Evolutionary conservation across 2,888 invertebrate genomes (phyloP), one percentile per base, ranked within the genome.

Genomic region (Doris montereyensis): DNA sequence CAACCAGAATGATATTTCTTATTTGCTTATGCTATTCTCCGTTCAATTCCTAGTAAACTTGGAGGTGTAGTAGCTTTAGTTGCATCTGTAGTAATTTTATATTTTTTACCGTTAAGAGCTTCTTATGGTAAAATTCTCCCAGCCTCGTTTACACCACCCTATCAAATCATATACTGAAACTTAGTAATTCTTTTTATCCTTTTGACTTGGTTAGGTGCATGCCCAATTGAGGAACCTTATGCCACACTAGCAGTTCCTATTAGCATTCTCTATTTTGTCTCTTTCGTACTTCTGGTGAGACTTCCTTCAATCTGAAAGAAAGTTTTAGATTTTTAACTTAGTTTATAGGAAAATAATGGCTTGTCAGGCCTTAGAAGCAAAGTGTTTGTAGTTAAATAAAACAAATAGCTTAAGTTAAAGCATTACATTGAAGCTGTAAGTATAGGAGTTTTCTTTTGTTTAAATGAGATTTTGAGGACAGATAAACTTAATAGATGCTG

Each of bases 1-100:
- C 94, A 95, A 93, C 95, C 95, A 68, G 95, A 96, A 94, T 96
- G 95, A 94, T 96, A 96, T 90, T 96, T 95, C 87, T 90, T 96
- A 93, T 95, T 95, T 93, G 95, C 95, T 17, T 95, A 95, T 91
- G 95, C 95, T 24, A 95, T 96, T 93, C 85, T 96, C 87, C 95
- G 95, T 32, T 95, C 95, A 58, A 95, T 96, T 79, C 95, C 95
- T 4, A 95, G 95, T 92, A 95, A 96, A 93, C 89, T 95, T 92
- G 95, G 95, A 76, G 95, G 95, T 82, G 95, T 95, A 70, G 92
- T 95, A 87, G 94, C 94, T 0, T 87, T 95, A 92, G 82, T 94
- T 0, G 85, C 94, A 90, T 95, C 94, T 81, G 94, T 95, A 92
- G 88, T 94, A 87, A 94, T 95, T 92, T 92, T 95, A 92, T 91